These are phyloP conservation scores for Hydractinia symbiolongicarpus DNA, from an alignment of 30 jellyfish, hydroid and myxozoan genomes.

Conservation along the genomic window DNA sequence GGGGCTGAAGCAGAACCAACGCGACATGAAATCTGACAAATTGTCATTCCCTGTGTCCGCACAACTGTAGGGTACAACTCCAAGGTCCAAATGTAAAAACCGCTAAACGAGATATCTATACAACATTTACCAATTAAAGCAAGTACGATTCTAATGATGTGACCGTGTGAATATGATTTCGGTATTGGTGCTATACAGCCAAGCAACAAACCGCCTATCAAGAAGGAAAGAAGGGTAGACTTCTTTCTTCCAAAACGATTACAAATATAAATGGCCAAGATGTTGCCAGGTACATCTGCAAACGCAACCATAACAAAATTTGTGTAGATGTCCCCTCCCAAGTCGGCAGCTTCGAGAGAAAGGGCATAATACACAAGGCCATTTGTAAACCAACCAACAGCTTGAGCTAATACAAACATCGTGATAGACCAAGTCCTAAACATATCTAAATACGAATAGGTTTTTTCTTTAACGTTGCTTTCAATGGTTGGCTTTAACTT, in stretches of 20 bases:
- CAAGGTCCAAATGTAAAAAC: constrained; percentile 9
- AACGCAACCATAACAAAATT: background rate
- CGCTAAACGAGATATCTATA: background rate
- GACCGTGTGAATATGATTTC: background rate
- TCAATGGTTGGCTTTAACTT: background rate
- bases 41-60: constrained; percentile 12
- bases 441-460: background rate
- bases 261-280: background rate
- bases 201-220: background rate
- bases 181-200: background rate
- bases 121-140: background rate
- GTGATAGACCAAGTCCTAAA: background rate
- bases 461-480: background rate
- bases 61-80: constrained; percentile 20
- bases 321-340: constrained; percentile 12
- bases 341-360: constrained; percentile 5
- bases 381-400: background rate
- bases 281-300: constrained; percentile 13
- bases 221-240: background rate
- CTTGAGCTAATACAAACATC: background rate
- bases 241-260: background rate
- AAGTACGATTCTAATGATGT: background rate
- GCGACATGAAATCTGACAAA: constrained; percentile 10
- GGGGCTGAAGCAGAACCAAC: constrained; percentile 11
- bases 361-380: constrained; percentile 16